Percentiles rank a stretch among this genome's conserved stretches.
Evolutionary conservation across 1,140 invertebrate species (phyloP).

Genomic region (Zaprionus nigranus): DNA sequence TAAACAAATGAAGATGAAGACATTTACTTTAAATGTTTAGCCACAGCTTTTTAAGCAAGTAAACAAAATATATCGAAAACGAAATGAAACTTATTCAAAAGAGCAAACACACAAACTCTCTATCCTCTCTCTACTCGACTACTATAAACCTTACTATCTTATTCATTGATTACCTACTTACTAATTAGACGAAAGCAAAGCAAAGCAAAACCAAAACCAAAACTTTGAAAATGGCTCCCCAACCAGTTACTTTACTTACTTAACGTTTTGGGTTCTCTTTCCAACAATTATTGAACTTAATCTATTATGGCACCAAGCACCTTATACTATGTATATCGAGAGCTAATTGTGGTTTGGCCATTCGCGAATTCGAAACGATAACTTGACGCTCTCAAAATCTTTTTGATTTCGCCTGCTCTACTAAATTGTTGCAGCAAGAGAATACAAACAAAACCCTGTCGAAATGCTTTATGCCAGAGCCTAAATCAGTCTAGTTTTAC

Average conservation of each 20-base stretch:
- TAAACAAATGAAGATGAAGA: constrained; percentile 42
- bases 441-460: not conserved
- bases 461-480: constrained; percentile 46
- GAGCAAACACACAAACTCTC: constrained; percentile 31
- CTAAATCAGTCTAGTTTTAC: constrained; percentile 44
- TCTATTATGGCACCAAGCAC: constrained; percentile 6
- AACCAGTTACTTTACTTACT: constrained; percentile 72
- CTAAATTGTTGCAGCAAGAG: constrained; percentile 30
- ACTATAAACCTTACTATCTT: constrained; percentile 61
- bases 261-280: constrained; percentile 40
- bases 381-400: constrained; percentile 21
- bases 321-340: constrained; percentile 1
- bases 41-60: constrained; percentile 69
- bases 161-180: constrained; percentile 66
- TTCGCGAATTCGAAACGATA: not conserved
- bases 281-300: constrained; percentile 8
- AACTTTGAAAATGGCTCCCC: constrained; percentile 68
- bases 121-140: constrained; percentile 42
- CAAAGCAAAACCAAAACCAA: constrained; percentile 49
- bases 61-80: constrained; percentile 5
- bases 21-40: constrained; percentile 83
- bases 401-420: constrained; percentile 43
- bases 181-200: constrained; percentile 47
- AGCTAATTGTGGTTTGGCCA: not conserved
- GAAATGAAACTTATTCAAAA: constrained; percentile 6